phyloP scores from a whole-genome alignment of 2,888 invertebrate species.

The Rutpela maculata region DNA sequence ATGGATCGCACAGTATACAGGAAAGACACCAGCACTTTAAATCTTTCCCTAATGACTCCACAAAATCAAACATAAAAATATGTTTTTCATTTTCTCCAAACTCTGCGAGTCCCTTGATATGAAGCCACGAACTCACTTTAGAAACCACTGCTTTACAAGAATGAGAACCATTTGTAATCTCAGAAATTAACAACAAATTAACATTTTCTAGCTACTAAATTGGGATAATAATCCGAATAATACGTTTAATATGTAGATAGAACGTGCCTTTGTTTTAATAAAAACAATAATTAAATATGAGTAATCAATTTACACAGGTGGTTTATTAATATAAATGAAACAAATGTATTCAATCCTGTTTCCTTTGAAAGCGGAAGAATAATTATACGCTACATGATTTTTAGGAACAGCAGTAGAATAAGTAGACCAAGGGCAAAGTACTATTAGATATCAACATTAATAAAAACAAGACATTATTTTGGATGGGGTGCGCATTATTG shows the following conservation, averaged over 20 bases:
- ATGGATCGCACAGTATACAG: too few species aligned
- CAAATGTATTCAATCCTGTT: slow-evolving; percentile 20
- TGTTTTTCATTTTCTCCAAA: too few species aligned
- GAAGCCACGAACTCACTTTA: too few species aligned
- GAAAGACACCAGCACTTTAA: too few species aligned
- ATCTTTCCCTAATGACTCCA: too few species aligned
- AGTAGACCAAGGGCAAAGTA: slow-evolving; percentile 3
- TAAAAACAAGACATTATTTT: slow-evolving; percentile 14
- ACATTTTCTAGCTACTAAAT: neutral
- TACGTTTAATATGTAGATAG: neutral
- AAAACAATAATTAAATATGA: neutral
- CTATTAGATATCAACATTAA: slow-evolving; percentile 3
- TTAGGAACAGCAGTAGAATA: slow-evolving; percentile 22
- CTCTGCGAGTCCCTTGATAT: too few species aligned
- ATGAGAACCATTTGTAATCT: too few species aligned
- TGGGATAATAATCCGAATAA: neutral
- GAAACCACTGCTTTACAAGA: too few species aligned
- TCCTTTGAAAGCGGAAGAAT: slow-evolving; percentile 33
- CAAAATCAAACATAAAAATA: too few species aligned
- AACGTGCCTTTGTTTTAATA: neutral
- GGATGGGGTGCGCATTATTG: neutral
- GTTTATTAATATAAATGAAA: slow-evolving; percentile 7
- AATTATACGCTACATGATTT: slow-evolving; percentile 30
- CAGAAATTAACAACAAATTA: too few species aligned
- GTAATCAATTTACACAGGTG: slow-evolving; percentile 18